Evolutionary conservation across 2,888 invertebrate genomes (phyloP).

Genomic region (Girardia tigrina): DNA sequence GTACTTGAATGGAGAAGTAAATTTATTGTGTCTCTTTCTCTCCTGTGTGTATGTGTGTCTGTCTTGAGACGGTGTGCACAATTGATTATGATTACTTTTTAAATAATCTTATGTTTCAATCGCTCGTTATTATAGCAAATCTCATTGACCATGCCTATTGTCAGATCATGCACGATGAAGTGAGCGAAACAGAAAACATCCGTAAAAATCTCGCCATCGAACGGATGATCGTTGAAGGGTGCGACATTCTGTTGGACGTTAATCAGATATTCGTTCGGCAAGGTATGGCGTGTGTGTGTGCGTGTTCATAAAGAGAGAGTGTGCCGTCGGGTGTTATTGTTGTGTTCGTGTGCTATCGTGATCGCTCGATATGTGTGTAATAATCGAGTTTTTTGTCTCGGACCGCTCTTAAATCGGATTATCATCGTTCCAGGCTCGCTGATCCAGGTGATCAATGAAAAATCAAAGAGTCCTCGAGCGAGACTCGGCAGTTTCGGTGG

Average conservation of each 20-base stretch:
- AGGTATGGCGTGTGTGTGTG: conserved; percentile 53
- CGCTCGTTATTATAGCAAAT: conserved; percentile 8
- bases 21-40: not conserved
- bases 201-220: conserved; percentile 78
- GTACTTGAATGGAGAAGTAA: conserved; percentile 23
- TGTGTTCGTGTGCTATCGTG: conserved; percentile 12
- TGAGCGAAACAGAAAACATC: conserved; percentile 76
- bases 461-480: conserved; percentile 55
- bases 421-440: conserved; percentile 57
- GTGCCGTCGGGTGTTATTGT: not conserved
- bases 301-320: not conserved
- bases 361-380: not conserved
- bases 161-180: conserved; percentile 67
- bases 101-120: not conserved
- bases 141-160: not conserved
- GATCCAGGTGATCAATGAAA: conserved; percentile 61
- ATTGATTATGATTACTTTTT: not conserved
- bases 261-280: conserved; percentile 82
- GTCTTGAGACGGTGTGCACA: conserved; percentile 7
- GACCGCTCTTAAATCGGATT: too few species aligned
- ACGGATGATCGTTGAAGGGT: conserved; percentile 80
- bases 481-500: conserved; percentile 54
- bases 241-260: conserved; percentile 75
- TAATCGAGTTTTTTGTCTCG: too few species aligned
- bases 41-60: too few species aligned